A percentile compares a stretch with the other conserved stretches of the same genome.
Conservation (phyloP, 2,888 invertebrate genomes). For the Caradrina kadenii region DNA sequence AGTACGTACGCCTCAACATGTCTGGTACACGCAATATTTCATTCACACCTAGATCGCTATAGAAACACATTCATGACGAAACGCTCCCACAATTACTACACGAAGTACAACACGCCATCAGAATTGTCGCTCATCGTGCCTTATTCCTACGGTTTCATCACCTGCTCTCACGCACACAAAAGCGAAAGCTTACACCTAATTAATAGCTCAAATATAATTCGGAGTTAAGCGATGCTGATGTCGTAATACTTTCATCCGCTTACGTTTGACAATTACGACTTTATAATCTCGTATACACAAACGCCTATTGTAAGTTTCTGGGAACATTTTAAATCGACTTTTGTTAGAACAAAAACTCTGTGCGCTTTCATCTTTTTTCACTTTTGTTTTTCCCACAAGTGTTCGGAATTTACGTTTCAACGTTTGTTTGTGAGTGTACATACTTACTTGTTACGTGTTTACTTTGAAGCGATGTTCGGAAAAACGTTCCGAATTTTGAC, state of each 20-base stretch:
- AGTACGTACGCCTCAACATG: neutral
- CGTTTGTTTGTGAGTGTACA: conserved; percentile 36
- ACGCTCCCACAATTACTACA: conserved; percentile 62
- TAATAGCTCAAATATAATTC: conserved; percentile 76
- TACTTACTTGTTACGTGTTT: conserved; percentile 9
- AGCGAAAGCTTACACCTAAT: conserved; percentile 76
- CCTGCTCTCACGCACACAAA: conserved; percentile 69
- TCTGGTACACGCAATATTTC: conserved; percentile 39
- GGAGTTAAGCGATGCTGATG: conserved; percentile 71
- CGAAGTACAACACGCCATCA: conserved; percentile 46
- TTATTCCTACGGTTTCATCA: conserved; percentile 67
- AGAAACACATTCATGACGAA: conserved; percentile 52
- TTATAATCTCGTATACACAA: conserved; percentile 62
- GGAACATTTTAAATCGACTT: conserved; percentile 64
- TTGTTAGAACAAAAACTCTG: conserved; percentile 66
- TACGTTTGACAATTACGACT: conserved; percentile 66
- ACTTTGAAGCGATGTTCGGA: neutral
- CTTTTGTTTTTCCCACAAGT: conserved; percentile 74
- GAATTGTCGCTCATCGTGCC: conserved; percentile 48
- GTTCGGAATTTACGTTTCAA: conserved; percentile 51
- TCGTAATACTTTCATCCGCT: conserved; percentile 80
- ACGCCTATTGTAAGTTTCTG: conserved; percentile 61
- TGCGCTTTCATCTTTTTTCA: conserved; percentile 79
- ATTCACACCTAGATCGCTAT: conserved; percentile 41
- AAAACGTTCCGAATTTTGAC: neutral